phyloP scores from a whole-genome alignment of 2,797 vertebrate species.

The Gila robusta region DNA sequence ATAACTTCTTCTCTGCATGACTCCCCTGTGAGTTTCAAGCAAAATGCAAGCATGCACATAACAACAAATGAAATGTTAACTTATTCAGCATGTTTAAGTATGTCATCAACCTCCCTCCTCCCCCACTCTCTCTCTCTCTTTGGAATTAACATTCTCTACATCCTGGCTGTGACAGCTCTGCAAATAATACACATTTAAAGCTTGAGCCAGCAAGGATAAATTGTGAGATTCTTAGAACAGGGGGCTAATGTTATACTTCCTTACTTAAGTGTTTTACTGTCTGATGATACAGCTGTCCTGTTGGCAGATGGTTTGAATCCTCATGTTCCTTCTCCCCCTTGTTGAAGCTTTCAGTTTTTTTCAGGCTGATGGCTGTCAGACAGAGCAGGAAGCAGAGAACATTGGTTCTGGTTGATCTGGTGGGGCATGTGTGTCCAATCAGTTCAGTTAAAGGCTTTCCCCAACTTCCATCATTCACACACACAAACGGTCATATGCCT shows the following conservation, averaged over 20 bases:
- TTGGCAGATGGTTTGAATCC: slow-evolving; percentile 5
- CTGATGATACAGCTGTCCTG: slow-evolving; percentile 38
- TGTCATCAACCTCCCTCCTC: not conserved
- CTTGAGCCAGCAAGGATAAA: not conserved
- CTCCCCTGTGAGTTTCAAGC: not conserved
- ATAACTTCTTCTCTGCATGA: slow-evolving; percentile 14
- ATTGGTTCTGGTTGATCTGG: slow-evolving; percentile 81
- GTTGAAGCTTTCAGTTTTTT: slow-evolving; percentile 80
- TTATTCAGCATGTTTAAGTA: not conserved
- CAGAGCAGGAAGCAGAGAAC: slow-evolving; percentile 75
- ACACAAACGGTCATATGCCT: slow-evolving; percentile 61
- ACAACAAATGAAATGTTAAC: not conserved
- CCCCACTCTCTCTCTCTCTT: not conserved
- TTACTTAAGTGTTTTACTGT: slow-evolving; percentile 12
- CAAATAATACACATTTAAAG: not conserved
- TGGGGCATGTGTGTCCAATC: slow-evolving; percentile 82
- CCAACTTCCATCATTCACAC: slow-evolving; percentile 73
- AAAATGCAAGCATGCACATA: not conserved
- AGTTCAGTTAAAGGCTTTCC: slow-evolving; percentile 72
- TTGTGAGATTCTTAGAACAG: not conserved
- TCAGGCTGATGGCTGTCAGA: slow-evolving; percentile 69
- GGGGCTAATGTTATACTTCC: slow-evolving; percentile 40
- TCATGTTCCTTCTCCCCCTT: slow-evolving; percentile 39
- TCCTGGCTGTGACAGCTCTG: not conserved
- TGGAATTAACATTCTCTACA: not conserved